phyloP scores from a whole-genome alignment of 2,113 vertebrate genomes.

The Epinephelus fuscoguttatus region DNA sequence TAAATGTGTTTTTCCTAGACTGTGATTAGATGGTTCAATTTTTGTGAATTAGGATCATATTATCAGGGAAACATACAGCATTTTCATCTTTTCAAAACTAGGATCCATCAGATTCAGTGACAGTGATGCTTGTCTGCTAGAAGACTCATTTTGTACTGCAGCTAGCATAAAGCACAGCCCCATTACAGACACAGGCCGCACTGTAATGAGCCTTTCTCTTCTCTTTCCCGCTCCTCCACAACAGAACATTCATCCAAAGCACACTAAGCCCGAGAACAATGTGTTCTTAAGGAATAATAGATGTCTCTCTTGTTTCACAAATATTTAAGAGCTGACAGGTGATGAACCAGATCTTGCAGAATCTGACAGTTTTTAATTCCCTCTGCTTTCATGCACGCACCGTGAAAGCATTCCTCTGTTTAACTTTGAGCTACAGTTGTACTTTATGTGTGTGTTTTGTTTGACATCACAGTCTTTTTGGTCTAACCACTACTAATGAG shows the following conservation, averaged over 20 bases:
- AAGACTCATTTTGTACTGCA: conserved; percentile 8
- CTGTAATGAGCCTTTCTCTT: conserved; percentile 27
- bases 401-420: conserved; percentile 1
- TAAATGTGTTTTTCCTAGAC: neutral
- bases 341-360: conserved; percentile 13
- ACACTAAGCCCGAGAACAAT: neutral
- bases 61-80: neutral
- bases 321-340: conserved; percentile 8
- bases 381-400: neutral
- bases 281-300: conserved; percentile 18
- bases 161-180: conserved; percentile 12
- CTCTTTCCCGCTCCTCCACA: neutral
- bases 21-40: neutral
- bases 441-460: conserved; percentile 20
- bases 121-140: conserved; percentile 9
- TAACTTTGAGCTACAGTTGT: conserved; percentile 22
- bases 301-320: conserved; percentile 11
- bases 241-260: neutral
- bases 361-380: conserved; percentile 13
- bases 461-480: conserved; percentile 23
- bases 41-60: conserved; percentile 8
- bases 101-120: neutral
- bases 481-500: conserved; percentile 49
- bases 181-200: conserved; percentile 6
- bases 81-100: conserved; percentile 23